A percentile compares a stretch with the other conserved stretches of the same genome.
Conservation (phyloP, 2,113 vertebrate species). For the Isichthys henryi region DNA sequence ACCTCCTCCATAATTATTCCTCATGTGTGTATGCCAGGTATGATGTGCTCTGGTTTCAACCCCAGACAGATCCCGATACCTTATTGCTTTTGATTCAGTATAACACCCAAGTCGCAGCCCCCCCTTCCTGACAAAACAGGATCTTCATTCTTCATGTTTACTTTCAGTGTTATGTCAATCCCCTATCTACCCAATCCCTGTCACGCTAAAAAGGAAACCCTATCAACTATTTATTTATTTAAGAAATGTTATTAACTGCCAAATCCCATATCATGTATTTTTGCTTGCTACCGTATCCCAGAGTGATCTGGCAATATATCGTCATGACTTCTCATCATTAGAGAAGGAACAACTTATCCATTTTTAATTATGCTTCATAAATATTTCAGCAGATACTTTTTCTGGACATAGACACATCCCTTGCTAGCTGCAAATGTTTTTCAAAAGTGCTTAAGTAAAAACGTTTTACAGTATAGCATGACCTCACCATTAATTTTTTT, state of each 20-base stretch:
- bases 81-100: neutral
- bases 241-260: neutral
- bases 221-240: too few relatives aligned
- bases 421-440: conserved; percentile 17
- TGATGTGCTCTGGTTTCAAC: neutral
- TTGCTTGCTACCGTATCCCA: neutral
- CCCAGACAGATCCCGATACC: neutral
- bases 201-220: neutral
- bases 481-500: neutral
- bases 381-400: conserved; percentile 10
- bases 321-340: neutral
- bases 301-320: neutral
- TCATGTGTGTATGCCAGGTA: neutral
- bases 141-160: neutral
- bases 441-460: conserved; percentile 17
- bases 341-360: neutral
- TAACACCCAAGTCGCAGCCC: neutral
- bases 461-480: neutral
- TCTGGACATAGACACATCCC: conserved; percentile 13
- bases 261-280: neutral
- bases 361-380: conserved; percentile 10
- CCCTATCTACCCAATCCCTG: neutral
- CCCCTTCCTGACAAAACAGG: neutral
- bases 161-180: neutral
- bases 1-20: neutral